A percentile compares a stretch with the other conserved stretches of the same genome.
These are phyloP conservation scores for Dasyurus viverrinus DNA, from an alignment of 2,113 vertebrate species.

Conservation along the genomic window DNA sequence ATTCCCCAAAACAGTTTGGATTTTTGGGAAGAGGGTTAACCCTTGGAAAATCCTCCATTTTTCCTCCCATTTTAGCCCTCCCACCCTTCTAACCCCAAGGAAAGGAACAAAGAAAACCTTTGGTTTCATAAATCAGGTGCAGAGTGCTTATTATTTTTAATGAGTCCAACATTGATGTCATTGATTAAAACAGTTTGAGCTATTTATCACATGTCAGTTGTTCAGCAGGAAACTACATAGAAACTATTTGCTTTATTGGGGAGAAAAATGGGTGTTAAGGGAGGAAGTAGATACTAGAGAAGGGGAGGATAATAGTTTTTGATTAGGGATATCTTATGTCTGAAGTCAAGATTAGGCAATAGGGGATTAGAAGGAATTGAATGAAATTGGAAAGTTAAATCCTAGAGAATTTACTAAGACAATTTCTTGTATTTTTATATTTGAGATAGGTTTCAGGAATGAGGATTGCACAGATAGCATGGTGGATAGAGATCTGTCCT, in stretches of 20 bases:
- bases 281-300: not conserved
- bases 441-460: not conserved
- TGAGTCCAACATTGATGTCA: constrained; percentile 61
- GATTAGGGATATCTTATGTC: not conserved
- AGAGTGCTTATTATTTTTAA: constrained; percentile 64
- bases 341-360: constrained; percentile 12
- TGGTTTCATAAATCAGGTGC: constrained; percentile 63
- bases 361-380: constrained; percentile 34
- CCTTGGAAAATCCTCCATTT: not conserved
- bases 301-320: not conserved
- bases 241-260: constrained; percentile 11
- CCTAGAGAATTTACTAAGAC: not conserved
- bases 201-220: constrained; percentile 64
- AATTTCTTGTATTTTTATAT: constrained; percentile 12
- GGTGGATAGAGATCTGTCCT: not conserved
- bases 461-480: not conserved
- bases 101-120: constrained; percentile 50
- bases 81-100: not conserved
- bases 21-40: not conserved
- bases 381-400: constrained; percentile 39
- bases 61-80: not conserved
- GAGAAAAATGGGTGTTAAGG: not conserved
- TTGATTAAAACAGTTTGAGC: constrained; percentile 56
- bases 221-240: constrained; percentile 32
- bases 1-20: not conserved